Evolutionary conservation across 2,888 invertebrate genomes (phyloP).

Genomic region (Camponotus fellah): DNA sequence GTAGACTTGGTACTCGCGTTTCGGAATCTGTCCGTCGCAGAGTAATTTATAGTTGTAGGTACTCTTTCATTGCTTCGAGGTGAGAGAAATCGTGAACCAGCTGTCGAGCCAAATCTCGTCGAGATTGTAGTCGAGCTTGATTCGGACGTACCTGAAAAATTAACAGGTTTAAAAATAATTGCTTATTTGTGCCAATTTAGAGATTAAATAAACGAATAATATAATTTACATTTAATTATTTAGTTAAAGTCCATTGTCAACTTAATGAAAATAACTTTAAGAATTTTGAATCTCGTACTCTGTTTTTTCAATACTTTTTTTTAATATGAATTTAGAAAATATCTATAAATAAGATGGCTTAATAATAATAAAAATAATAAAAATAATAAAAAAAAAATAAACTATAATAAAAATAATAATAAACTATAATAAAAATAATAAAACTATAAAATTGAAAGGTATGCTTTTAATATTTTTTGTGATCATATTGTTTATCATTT

Average conservation of each 20-base stretch:
- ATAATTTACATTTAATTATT: neutral
- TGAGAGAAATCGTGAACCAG: constrained; percentile 71
- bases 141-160: constrained; percentile 76
- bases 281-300: neutral
- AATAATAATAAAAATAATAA: constrained; percentile 6
- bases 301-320: neutral
- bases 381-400: too few relatives aligned
- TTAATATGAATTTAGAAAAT: neutral
- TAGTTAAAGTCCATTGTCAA: neutral
- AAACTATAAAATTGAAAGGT: neutral
- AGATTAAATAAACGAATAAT: neutral
- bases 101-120: constrained; percentile 73
- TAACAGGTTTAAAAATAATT: neutral
- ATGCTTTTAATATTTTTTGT: neutral
- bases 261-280: neutral
- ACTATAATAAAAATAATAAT: too few relatives aligned
- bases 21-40: constrained; percentile 78
- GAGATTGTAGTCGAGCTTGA: constrained; percentile 74
- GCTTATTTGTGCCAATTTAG: neutral
- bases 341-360: neutral
- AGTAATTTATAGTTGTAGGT: constrained; percentile 73
- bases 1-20: constrained; percentile 64
- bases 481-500: neutral
- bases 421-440: too few relatives aligned
- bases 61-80: constrained; percentile 72